Percentiles rank a stretch among this genome's conserved stretches.
Evolutionary conservation across 2,797 vertebrate species (phyloP).

Genomic region (Gallinago solitaria): DNA sequence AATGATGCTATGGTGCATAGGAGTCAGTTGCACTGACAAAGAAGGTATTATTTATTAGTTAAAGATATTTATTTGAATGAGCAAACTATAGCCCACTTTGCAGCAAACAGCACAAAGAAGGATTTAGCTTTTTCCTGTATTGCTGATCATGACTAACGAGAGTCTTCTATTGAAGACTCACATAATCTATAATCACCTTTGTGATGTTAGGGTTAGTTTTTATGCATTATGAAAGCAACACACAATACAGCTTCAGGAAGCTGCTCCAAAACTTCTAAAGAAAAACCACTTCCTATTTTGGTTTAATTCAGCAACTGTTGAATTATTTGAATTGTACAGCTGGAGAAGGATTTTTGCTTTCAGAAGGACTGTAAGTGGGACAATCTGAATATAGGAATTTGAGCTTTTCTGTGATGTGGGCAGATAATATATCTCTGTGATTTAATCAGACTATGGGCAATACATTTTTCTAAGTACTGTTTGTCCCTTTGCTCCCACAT

Average conservation of each 20-base stretch:
- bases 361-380: not conserved
- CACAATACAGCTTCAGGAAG: not conserved
- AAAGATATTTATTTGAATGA: not conserved
- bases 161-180: not conserved
- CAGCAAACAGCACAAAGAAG: not conserved
- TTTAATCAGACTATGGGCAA: not conserved
- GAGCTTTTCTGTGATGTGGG: not conserved
- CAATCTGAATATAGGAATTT: not conserved
- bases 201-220: not conserved
- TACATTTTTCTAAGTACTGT: not conserved
- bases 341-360: not conserved
- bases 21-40: not conserved
- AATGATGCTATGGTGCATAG: not conserved
- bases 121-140: not conserved
- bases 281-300: not conserved
- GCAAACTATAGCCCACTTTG: not conserved
- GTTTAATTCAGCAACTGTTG: not conserved
- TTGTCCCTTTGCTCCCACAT: not conserved
- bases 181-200: not conserved
- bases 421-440: not conserved
- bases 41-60: not conserved
- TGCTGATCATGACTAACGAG: not conserved
- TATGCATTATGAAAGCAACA: not conserved
- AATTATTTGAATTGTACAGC: not conserved
- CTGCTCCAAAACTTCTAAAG: constrained; percentile 11